Evolutionary conservation across 2,797 vertebrate species (phyloP).

Genomic region (Lacerta bilineata): DNA sequence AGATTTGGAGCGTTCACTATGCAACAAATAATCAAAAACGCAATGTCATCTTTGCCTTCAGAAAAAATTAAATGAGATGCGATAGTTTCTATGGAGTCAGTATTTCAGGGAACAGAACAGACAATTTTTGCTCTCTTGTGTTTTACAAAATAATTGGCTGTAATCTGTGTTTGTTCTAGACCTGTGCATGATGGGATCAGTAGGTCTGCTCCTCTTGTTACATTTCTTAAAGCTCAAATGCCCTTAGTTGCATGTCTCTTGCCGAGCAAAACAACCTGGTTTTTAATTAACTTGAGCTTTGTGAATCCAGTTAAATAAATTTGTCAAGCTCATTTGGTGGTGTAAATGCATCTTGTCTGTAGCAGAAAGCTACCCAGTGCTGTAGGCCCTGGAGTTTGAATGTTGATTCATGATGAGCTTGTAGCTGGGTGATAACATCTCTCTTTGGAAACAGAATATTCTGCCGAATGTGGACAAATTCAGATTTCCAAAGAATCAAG

Average conservation of each 20-base stretch:
- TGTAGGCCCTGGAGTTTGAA: neutral
- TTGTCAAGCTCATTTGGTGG: neutral
- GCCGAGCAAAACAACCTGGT: neutral
- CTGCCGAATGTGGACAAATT: neutral
- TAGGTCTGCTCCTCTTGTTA: neutral
- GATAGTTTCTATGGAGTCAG: constrained; percentile 13
- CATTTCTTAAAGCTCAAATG: neutral
- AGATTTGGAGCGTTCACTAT: neutral
- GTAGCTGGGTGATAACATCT: neutral
- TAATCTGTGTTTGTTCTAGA: constrained; percentile 22
- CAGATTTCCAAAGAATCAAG: neutral
- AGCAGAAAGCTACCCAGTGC: neutral
- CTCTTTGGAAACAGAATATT: neutral
- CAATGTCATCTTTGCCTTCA: constrained; percentile 6
- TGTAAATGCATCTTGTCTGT: neutral
- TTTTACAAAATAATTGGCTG: neutral
- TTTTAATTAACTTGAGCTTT: neutral
- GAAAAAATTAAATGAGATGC: neutral
- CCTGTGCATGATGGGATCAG: neutral
- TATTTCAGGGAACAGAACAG: neutral
- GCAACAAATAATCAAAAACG: neutral
- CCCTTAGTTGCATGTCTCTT: neutral
- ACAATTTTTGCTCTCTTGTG: neutral
- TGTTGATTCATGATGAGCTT: neutral
- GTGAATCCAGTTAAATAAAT: neutral